These are phyloP conservation scores for Peromyscus attwateri DNA, from an alignment of 2,797 vertebrate species.

Conservation along the genomic window DNA sequence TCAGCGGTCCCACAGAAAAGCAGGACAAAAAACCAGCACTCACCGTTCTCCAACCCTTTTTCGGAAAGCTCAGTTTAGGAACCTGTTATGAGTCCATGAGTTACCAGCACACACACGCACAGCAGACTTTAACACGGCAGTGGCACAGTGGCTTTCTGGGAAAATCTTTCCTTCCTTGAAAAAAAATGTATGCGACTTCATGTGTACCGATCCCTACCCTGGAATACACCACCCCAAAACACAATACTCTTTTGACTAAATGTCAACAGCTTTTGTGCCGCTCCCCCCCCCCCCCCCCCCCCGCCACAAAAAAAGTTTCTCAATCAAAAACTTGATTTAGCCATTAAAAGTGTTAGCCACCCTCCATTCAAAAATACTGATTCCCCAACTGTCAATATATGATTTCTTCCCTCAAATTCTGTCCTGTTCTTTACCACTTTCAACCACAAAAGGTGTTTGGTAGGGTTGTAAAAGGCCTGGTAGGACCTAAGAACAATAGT, in stretches of 20 bases:
- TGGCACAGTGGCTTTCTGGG: conserved; percentile 41
- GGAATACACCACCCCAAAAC: conserved; percentile 13
- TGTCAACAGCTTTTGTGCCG: conserved; percentile 15
- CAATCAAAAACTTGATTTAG: background rate
- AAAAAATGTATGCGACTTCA: conserved; percentile 22
- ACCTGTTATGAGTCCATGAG: fast-evolving
- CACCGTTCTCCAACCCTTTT: conserved; percentile 74
- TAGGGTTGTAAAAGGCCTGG: background rate
- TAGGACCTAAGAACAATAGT: background rate
- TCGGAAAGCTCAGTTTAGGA: conserved; percentile 66
- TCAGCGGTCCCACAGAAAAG: conserved; percentile 82
- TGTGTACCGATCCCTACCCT: background rate
- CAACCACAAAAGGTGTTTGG: background rate
- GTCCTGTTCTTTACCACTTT: background rate
- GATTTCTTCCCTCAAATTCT: conserved; percentile 53
- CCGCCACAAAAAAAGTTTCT: conserved; percentile 9
- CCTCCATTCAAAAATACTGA: background rate
- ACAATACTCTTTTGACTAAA: conserved; percentile 45
- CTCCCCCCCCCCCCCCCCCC: no score
- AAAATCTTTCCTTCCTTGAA: conserved; percentile 32
- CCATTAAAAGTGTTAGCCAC: background rate
- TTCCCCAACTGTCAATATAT: conserved; percentile 55
- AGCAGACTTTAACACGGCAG: conserved; percentile 40
- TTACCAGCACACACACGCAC: background rate
- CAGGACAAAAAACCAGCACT: conserved; percentile 37